Evolutionary conservation across 2,797 vertebrate genomes (phyloP).

Genomic region (Cossypha polioptera): DNA sequence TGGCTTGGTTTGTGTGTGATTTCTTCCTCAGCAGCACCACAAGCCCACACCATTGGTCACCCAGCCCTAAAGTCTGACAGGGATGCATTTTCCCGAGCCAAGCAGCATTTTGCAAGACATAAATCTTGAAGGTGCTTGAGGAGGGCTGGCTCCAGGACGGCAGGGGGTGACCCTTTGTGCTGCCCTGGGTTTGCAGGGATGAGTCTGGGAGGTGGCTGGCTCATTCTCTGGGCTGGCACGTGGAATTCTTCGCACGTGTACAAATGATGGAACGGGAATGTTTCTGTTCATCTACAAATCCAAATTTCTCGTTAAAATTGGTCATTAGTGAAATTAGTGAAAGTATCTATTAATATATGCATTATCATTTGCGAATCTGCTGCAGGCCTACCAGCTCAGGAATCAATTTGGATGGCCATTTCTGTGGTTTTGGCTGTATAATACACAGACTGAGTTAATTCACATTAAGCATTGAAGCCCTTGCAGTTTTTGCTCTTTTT

Average conservation of each 20-base stretch:
- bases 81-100: background rate
- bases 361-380: conserved; percentile 48
- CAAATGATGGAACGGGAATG: background rate
- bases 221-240: background rate
- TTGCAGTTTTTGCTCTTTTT: conserved; percentile 33
- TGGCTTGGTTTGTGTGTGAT: background rate
- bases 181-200: background rate
- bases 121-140: background rate
- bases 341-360: conserved; percentile 45
- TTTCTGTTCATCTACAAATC: conserved; percentile 35
- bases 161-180: background rate
- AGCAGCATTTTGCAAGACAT: background rate
- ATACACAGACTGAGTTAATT: conserved; percentile 42
- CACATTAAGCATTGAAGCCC: conserved; percentile 26
- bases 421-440: background rate
- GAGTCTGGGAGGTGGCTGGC: background rate
- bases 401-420: conserved; percentile 39
- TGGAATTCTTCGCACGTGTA: background rate
- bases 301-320: conserved; percentile 53
- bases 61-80: background rate
- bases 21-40: background rate
- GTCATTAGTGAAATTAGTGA: conserved; percentile 47
- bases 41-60: background rate
- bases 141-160: background rate
- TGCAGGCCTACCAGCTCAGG: conserved; percentile 41